Conservation (phyloP, 2,888 invertebrate species). For the Microctonus aethiopoides region DNA sequence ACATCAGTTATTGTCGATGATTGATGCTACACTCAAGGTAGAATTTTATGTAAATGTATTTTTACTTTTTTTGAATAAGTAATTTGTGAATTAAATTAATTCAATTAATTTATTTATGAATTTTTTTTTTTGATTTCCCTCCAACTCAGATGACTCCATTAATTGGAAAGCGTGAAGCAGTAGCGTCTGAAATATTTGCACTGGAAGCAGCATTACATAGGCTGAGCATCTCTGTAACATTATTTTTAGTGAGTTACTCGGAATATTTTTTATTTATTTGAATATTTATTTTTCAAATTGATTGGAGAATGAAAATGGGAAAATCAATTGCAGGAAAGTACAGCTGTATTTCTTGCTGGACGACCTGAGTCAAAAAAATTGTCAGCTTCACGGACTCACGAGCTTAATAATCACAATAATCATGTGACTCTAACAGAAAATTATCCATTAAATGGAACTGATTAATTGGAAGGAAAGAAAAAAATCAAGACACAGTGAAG, state of each 20-base stretch:
- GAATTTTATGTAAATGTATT: neutral
- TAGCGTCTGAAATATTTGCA: constrained; percentile 50
- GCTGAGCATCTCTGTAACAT: constrained; percentile 52
- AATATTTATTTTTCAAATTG: neutral
- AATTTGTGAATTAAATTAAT: too few relatives aligned
- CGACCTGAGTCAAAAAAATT: constrained; percentile 74
- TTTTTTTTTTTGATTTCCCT: too few relatives aligned
- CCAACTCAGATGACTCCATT: constrained; percentile 54
- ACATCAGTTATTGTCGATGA: constrained; percentile 71
- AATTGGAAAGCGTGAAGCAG: constrained; percentile 48
- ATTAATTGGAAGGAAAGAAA: constrained; percentile 41
- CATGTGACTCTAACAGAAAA: constrained; percentile 49
- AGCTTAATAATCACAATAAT: constrained; percentile 64
- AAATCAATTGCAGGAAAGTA: constrained; percentile 69
- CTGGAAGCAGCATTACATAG: constrained; percentile 51
- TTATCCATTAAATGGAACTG: constrained; percentile 58
- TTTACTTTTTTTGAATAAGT: too few relatives aligned
- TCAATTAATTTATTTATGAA: too few relatives aligned
- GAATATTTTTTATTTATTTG: neutral
- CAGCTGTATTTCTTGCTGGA: constrained; percentile 76
- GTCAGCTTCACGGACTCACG: constrained; percentile 66
- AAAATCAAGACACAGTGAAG: too few relatives aligned
- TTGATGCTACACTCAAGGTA: constrained; percentile 77
- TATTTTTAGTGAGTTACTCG: constrained; percentile 56
- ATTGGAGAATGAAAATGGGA: neutral